These are phyloP conservation scores for Dicaeum eximium DNA, from an alignment of 2,113 vertebrate species.

Conservation along the genomic window DNA sequence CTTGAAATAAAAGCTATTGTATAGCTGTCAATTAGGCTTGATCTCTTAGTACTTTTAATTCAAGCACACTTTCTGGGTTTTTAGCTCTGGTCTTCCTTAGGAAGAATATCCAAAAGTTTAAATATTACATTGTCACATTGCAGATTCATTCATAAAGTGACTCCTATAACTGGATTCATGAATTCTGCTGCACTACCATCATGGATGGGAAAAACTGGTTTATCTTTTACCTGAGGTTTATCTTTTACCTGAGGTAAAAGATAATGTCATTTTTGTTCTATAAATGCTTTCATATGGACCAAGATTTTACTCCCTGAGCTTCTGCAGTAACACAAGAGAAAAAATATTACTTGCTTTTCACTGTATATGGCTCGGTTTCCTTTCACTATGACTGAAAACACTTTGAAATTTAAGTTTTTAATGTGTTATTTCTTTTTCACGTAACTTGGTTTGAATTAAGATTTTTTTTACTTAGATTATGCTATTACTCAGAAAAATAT, in stretches of 20 bases:
- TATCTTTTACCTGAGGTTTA: neutral
- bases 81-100: neutral
- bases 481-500: neutral
- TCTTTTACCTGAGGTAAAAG: neutral
- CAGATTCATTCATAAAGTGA: neutral
- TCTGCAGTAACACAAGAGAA: neutral
- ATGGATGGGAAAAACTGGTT: neutral
- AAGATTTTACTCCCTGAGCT: neutral
- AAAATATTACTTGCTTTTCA: neutral
- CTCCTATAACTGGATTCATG: neutral
- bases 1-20: neutral
- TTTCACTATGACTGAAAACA: neutral
- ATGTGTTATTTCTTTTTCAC: neutral
- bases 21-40: neutral
- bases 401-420: neutral
- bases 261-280: neutral
- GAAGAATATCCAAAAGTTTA: neutral
- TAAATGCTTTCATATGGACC: neutral
- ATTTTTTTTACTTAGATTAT: neutral
- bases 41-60: neutral
- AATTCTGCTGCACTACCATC: neutral
- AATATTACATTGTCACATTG: neutral
- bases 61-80: neutral
- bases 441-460: neutral
- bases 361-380: neutral